phyloP scores from a whole-genome alignment of 1,140 invertebrate species.

The Papilio polyxenes region DNA sequence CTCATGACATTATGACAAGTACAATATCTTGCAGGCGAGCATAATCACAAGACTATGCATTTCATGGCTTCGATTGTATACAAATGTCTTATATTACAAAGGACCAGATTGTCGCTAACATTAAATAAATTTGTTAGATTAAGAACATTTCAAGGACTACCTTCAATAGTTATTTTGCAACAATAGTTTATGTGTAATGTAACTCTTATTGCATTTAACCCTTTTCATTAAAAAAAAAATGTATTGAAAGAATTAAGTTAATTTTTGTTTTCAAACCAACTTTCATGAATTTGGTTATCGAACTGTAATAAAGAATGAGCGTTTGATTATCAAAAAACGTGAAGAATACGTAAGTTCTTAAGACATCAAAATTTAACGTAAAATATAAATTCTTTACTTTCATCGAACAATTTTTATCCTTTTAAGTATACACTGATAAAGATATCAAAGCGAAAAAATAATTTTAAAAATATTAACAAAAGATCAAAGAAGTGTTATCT shows the following conservation, averaged over 20 bases:
- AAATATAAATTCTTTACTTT: not conserved
- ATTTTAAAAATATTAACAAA: not conserved
- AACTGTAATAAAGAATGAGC: too few relatives aligned
- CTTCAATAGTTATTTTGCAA: not conserved
- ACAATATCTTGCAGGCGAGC: conserved; percentile 48
- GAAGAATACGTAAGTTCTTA: too few relatives aligned
- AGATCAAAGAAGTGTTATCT: conserved; percentile 8
- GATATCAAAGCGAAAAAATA: not conserved
- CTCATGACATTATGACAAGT: conserved; percentile 56
- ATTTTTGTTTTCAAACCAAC: too few relatives aligned
- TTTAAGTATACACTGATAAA: not conserved
- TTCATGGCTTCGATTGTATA: conserved; percentile 36
- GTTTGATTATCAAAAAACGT: too few relatives aligned
- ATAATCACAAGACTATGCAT: conserved; percentile 37
- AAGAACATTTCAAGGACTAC: not conserved
- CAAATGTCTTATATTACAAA: conserved; percentile 15
- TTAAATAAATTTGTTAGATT: not conserved
- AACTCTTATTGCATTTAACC: too few relatives aligned
- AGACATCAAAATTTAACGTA: not conserved
- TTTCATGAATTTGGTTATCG: too few relatives aligned
- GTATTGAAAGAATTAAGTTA: too few relatives aligned
- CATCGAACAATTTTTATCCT: not conserved
- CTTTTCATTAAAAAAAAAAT: too few relatives aligned
- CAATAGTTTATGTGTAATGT: not conserved
- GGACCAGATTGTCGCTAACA: not conserved